These are phyloP conservation scores for Limonius californicus DNA, from an alignment of 1,140 invertebrate species.

Conservation along the genomic window DNA sequence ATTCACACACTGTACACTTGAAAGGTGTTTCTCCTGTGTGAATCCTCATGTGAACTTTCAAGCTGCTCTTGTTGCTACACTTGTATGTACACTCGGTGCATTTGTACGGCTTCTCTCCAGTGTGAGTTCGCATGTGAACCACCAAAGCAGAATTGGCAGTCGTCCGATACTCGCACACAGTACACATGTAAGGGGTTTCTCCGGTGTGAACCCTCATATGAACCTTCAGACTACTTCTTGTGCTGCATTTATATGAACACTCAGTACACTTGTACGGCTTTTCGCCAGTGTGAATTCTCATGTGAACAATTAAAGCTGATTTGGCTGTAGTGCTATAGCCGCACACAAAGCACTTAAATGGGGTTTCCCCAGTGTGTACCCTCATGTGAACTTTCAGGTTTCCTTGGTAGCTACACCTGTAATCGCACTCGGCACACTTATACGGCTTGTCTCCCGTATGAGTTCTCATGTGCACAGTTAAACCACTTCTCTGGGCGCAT, in stretches of 20 bases:
- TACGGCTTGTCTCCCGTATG: conserved; percentile 20
- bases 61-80: not conserved
- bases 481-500: not conserved
- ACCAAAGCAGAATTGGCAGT: conserved; percentile 10
- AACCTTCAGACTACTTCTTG: conserved; percentile 27
- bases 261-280: conserved; percentile 37
- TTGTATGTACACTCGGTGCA: conserved; percentile 13
- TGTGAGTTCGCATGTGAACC: conserved; percentile 13
- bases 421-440: conserved; percentile 15
- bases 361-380: conserved; percentile 53
- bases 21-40: conserved; percentile 49
- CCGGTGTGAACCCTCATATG: conserved; percentile 13
- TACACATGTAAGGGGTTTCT: conserved; percentile 14
- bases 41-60: conserved; percentile 42
- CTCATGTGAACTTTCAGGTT: conserved; percentile 55
- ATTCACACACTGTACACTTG: conserved; percentile 47
- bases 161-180: not conserved
- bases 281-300: conserved; percentile 40
- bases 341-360: conserved; percentile 52
- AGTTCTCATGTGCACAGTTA: conserved; percentile 6
- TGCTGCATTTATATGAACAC: conserved; percentile 2
- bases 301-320: conserved; percentile 48
- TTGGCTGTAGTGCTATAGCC: conserved; percentile 30
- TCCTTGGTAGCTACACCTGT: conserved; percentile 3
- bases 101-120: conserved; percentile 18